Percentiles rank a stretch among this genome's conserved stretches.
These are phyloP conservation scores for Columba janthina DNA, from an alignment of 2,113 vertebrate genomes.

Conservation along the genomic window DNA sequence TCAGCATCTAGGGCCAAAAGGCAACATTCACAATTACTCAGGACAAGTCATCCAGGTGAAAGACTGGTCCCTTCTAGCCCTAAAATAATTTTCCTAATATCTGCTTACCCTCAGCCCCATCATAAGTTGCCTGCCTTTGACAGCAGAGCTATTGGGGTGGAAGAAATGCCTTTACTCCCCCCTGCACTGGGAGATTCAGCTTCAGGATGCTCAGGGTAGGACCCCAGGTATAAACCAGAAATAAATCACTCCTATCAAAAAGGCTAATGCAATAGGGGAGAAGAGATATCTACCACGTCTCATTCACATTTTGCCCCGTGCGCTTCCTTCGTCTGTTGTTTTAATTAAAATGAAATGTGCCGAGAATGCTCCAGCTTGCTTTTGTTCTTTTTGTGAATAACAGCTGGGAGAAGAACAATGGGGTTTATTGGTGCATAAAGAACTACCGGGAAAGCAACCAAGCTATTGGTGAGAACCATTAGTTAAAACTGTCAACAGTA, in stretches of 20 bases:
- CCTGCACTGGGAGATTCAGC: accelerated
- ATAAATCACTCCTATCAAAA: neutral
- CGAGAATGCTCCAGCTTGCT: neutral
- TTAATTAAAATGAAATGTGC: slow-evolving; percentile 56
- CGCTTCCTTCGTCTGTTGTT: neutral
- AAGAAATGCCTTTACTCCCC: neutral
- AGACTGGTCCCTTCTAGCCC: neutral
- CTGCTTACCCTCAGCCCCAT: neutral
- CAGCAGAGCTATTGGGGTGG: neutral
- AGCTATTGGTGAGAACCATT: slow-evolving; percentile 41
- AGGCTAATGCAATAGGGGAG: neutral
- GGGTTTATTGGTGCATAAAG: slow-evolving; percentile 63
- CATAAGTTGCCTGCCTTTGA: neutral
- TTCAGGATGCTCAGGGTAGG: neutral
- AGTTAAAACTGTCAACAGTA: slow-evolving; percentile 45
- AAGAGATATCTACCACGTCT: neutral
- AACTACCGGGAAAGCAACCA: slow-evolving; percentile 48
- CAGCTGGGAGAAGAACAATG: slow-evolving; percentile 61
- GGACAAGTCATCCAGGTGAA: neutral
- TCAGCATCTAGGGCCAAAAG: neutral
- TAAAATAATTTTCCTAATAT: neutral
- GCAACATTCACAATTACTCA: accelerated
- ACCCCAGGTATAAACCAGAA: neutral
- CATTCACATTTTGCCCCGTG: neutral
- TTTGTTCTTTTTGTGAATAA: slow-evolving; percentile 59